phyloP scores from a whole-genome alignment of 2,113 vertebrate genomes.

The Hiodon alosoides region DNA sequence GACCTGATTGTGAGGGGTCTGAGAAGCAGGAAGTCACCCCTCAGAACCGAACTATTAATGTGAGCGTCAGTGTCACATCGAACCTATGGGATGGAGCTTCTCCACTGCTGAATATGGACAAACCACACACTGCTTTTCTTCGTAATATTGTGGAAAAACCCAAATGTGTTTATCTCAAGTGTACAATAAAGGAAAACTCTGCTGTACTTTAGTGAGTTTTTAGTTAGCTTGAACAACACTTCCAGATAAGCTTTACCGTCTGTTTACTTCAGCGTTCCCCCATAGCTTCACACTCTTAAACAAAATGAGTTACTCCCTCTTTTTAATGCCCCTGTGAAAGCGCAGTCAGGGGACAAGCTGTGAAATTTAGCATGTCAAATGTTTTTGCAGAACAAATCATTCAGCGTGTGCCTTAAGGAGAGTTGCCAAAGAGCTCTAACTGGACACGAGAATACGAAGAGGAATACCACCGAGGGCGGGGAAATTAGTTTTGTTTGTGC shows the following conservation, averaged over 20 bases:
- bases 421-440: background rate
- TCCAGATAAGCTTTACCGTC: too few relatives aligned
- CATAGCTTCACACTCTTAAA: too few relatives aligned
- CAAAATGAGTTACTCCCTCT: too few relatives aligned
- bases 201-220: too few relatives aligned
- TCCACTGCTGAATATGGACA: background rate
- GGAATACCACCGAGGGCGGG: background rate
- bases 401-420: conserved; percentile 7
- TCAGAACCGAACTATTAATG: background rate
- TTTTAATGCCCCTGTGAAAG: conserved; percentile 27
- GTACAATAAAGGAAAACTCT: too few relatives aligned
- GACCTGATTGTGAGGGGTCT: background rate
- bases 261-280: too few relatives aligned
- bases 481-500: background rate
- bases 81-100: background rate
- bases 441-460: background rate
- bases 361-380: conserved; percentile 36
- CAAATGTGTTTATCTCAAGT: background rate
- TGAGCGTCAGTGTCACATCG: background rate
- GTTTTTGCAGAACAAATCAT: conserved; percentile 13
- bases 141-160: background rate
- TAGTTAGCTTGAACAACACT: too few relatives aligned
- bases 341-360: conserved; percentile 19
- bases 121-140: background rate
- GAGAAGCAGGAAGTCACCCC: background rate